These are phyloP conservation scores for Euglossa dilemma DNA, from an alignment of 1,140 invertebrate species.

Conservation along the genomic window DNA sequence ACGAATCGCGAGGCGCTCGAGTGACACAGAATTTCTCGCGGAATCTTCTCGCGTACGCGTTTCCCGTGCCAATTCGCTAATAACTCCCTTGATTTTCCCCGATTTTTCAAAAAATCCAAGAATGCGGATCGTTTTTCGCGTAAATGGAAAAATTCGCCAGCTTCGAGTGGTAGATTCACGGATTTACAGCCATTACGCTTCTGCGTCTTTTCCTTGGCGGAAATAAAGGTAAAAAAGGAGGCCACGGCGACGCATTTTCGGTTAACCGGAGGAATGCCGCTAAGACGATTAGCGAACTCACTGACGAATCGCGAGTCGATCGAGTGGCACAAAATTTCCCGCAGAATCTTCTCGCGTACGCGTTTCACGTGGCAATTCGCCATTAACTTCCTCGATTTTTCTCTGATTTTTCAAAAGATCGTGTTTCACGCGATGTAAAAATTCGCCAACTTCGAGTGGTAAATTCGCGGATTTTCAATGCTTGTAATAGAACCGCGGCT, in stretches of 20 bases:
- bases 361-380: too few species aligned
- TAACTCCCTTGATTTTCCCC: too few species aligned
- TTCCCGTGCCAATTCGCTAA: background rate
- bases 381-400: too few species aligned
- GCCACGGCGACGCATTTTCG: constrained; percentile 38
- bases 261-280: constrained; percentile 41
- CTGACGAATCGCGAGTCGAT: constrained; percentile 39
- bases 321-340: constrained; percentile 14
- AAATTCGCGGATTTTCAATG: too few species aligned
- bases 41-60: background rate
- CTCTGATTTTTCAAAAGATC: too few species aligned
- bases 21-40: constrained; percentile 13
- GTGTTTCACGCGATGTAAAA: too few species aligned
- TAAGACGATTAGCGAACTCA: constrained; percentile 7
- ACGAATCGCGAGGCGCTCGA: constrained; percentile 34
- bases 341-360: background rate
- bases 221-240: constrained; percentile 20
- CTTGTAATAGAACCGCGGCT: too few species aligned
- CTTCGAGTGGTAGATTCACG: too few species aligned
- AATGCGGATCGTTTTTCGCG: too few species aligned
- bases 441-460: too few species aligned
- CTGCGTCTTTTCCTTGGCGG: background rate
- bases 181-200: background rate
- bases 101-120: too few species aligned
- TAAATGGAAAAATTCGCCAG: too few species aligned